These are phyloP conservation scores for Netta rufina DNA, from an alignment of 2,797 vertebrate species.

Conservation along the genomic window DNA sequence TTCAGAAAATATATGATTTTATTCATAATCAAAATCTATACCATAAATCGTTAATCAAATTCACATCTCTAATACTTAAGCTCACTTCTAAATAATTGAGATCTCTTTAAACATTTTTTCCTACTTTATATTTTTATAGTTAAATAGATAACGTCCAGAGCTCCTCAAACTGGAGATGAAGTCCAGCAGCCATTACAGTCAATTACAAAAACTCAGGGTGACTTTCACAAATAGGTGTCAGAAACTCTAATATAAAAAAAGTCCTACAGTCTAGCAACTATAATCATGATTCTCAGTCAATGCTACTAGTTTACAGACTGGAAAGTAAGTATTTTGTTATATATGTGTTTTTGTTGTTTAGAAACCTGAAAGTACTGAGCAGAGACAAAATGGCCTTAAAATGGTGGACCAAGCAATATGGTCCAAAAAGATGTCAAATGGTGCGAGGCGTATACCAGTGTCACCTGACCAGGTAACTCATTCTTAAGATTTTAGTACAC, in stretches of 20 bases:
- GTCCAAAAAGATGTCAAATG: conserved; percentile 99
- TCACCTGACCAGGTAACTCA: conserved; percentile 91
- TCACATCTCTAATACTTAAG: neutral
- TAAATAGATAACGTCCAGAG: neutral
- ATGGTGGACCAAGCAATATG: conserved; percentile 99
- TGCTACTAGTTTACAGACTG: neutral
- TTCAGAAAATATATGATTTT: neutral
- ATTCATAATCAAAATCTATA: neutral
- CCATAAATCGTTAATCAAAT: neutral
- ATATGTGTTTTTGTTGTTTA: conserved; percentile 58
- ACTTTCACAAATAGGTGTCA: neutral
- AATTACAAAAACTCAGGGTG: neutral
- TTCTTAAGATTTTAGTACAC: neutral
- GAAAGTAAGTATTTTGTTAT: neutral
- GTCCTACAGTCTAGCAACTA: neutral
- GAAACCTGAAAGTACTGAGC: conserved; percentile 95
- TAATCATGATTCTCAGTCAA: neutral
- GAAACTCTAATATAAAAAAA: neutral
- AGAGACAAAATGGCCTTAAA: conserved; percentile 97
- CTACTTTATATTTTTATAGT: neutral
- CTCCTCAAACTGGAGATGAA: neutral
- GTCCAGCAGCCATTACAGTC: neutral
- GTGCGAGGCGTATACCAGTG: conserved; percentile 91
- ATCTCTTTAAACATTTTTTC: neutral
- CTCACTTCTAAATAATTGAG: neutral